A percentile compares a stretch with the other conserved stretches of the same genome.
Evolutionary conservation across 2,113 vertebrate genomes (phyloP).

Genomic region (Oncorhynchus tshawytscha): DNA sequence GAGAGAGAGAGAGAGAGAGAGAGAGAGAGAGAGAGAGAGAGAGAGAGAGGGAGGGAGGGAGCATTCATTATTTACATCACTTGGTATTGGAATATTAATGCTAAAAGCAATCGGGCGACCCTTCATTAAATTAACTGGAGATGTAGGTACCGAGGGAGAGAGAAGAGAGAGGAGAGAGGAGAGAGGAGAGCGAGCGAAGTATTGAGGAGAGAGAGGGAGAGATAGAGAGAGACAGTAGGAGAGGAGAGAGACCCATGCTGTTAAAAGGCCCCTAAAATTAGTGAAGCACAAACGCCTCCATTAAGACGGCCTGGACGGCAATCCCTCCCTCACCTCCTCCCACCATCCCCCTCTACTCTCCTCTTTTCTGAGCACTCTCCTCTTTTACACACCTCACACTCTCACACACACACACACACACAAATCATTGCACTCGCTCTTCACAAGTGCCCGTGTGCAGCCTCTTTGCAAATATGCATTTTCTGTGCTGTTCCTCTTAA

Average conservation of each 20-base stretch:
- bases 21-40: conserved; percentile 43
- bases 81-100: conserved; percentile 87
- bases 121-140: conserved; percentile 78
- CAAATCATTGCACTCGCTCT: conserved; percentile 61
- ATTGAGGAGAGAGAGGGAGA: not conserved
- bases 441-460: conserved; percentile 59
- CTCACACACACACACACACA: too few relatives aligned
- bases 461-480: conserved; percentile 67
- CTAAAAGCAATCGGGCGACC: conserved; percentile 81
- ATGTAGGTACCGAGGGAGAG: conserved; percentile 51
- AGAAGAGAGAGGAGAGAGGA: conserved; percentile 40
- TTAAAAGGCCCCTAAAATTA: conserved; percentile 81
- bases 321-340: conserved; percentile 25
- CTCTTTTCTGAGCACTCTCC: conserved; percentile 34
- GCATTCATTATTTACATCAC: conserved; percentile 83
- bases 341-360: conserved; percentile 29
- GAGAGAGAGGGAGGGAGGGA: conserved; percentile 39
- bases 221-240: not conserved
- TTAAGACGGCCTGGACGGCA: conserved; percentile 64
- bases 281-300: conserved; percentile 80
- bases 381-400: conserved; percentile 16
- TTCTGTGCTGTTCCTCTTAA: conserved; percentile 70
- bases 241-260: conserved; percentile 57
- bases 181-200: conserved; percentile 29
- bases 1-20: conserved; percentile 25